A percentile compares a stretch with the other conserved stretches of the same genome.
These are phyloP conservation scores for Bellardia bayeri DNA, from an alignment of 2,888 invertebrate species.

Conservation along the genomic window DNA sequence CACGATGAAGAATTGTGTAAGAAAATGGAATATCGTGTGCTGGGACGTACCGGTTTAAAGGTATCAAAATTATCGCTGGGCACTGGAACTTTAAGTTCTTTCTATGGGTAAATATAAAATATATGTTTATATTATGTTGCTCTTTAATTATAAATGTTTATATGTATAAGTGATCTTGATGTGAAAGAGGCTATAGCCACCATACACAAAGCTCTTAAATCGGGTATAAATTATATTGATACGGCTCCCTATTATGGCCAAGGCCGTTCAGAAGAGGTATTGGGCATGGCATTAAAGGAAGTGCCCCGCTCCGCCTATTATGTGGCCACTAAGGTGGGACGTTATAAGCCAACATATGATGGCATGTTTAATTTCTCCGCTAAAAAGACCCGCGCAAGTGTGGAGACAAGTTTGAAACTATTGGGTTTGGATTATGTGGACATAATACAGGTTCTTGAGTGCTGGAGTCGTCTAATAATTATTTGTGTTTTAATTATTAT, in stretches of 20 bases:
- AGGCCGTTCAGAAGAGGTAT: slow-evolving; percentile 91
- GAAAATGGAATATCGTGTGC: slow-evolving; percentile 89
- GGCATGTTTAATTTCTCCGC: slow-evolving; percentile 94
- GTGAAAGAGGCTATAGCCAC: slow-evolving; percentile 89
- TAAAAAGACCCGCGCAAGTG: slow-evolving; percentile 89
- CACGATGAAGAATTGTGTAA: slow-evolving; percentile 86
- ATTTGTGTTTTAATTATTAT: background rate
- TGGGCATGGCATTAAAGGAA: slow-evolving; percentile 92
- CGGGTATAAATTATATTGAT: slow-evolving; percentile 96
- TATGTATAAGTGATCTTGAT: slow-evolving; percentile 86
- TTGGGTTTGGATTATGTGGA: slow-evolving; percentile 94
- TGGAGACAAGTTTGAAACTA: slow-evolving; percentile 90
- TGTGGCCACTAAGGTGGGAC: slow-evolving; percentile 95
- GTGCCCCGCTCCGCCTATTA: slow-evolving; percentile 93
- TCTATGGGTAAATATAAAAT: slow-evolving; percentile 86
- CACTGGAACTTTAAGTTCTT: slow-evolving; percentile 89
- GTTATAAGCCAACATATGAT: slow-evolving; percentile 89
- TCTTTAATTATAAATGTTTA: background rate
- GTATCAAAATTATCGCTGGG: slow-evolving; percentile 91
- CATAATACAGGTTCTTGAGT: slow-evolving; percentile 91
- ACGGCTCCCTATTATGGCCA: slow-evolving; percentile 97
- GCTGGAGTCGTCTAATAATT: too few species aligned
- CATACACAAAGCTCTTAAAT: slow-evolving; percentile 89
- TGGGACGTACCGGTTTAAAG: slow-evolving; percentile 89
- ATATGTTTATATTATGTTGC: background rate